Evolutionary conservation across 1,140 invertebrate genomes (phyloP), one percentile per base, ranked within the genome.

Genomic region (Drosophila ohnishii): DNA sequence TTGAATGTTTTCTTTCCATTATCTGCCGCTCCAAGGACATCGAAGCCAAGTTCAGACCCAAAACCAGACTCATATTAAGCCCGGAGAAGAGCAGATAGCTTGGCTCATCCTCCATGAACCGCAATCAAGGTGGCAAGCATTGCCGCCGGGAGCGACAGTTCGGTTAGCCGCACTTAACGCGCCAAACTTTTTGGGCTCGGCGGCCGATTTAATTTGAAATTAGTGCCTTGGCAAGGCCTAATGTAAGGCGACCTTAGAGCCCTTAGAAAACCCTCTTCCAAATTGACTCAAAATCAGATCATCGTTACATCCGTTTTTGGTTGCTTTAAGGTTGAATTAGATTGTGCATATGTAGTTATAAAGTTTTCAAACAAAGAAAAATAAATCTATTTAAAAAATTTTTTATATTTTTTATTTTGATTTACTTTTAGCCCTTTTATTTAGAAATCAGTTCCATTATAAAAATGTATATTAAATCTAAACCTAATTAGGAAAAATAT

Each of bases 121-220:
- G 64, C 78, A 78, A 75, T 80, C 81, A 85, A 80, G 48, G 44
- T 67, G 57, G 58, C 44, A 58, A 64, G 50, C 44, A 16, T 45
- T 13, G 39, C 40, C 50, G 32, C 69, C 74, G 39, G 50, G 61
- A 67, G 75, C 69, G 78, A 78, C 78, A 85, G 69, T 71, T 77
- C 34, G 78, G 65, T 75, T 80, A 51, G 53, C 58, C 66, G 63
- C 58, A 75, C 47, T 71, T 57, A 60, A 47, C 61, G 61, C 35
- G 32, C 22, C 40, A 44, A 59, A 47, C 34, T 71, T 70, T 51
- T 25, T 25, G 57, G 69, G 39, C 44, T 44, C 37, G 37, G 47
- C 13, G 53, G 50, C 58, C 19, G 70, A 62, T 85, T 85, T 67
- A 59, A 81, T 75, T 65, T 69, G 19, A 85, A 85, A 80, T 81